These are phyloP conservation scores for Cyrtodaria siliqua DNA, from an alignment of 2,888 invertebrate genomes.

Conservation along the genomic window DNA sequence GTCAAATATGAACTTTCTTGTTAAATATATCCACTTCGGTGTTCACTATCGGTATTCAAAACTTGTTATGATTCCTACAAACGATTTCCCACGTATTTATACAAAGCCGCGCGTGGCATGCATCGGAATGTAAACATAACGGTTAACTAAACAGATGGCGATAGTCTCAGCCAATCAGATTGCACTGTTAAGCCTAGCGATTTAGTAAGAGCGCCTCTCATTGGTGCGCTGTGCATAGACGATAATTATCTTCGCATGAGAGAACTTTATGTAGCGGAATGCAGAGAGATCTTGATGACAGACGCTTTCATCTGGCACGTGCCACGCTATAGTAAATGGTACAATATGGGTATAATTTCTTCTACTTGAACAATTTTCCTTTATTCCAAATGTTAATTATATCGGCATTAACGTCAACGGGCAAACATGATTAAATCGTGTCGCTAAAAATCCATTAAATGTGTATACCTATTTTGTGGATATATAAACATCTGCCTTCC, in stretches of 20 bases:
- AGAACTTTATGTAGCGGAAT: slow-evolving; percentile 42
- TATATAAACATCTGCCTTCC: neutral
- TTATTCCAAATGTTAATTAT: slow-evolving; percentile 55
- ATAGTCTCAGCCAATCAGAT: slow-evolving; percentile 57
- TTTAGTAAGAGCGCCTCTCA: slow-evolving; percentile 40
- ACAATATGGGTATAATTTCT: slow-evolving; percentile 64
- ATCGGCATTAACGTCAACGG: slow-evolving; percentile 54
- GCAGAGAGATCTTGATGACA: slow-evolving; percentile 44
- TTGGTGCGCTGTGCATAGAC: slow-evolving; percentile 39
- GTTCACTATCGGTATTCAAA: slow-evolving; percentile 37
- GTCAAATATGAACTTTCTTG: neutral
- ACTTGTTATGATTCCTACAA: slow-evolving; percentile 9
- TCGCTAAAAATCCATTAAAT: neutral
- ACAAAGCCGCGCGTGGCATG: slow-evolving; percentile 54
- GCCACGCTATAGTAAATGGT: slow-evolving; percentile 63
- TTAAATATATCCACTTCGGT: neutral
- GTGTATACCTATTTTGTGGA: neutral
- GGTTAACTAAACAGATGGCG: slow-evolving; percentile 63
- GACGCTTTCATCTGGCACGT: slow-evolving; percentile 63
- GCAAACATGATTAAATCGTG: neutral
- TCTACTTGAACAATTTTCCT: slow-evolving; percentile 57
- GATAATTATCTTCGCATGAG: slow-evolving; percentile 54
- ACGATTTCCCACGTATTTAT: slow-evolving; percentile 51
- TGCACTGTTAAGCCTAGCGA: slow-evolving; percentile 13
- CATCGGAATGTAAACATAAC: slow-evolving; percentile 68